Base-by-base conservation (phyloP, 2,113 vertebrate species). In the Poeciliopsis occidentalis region DNA sequence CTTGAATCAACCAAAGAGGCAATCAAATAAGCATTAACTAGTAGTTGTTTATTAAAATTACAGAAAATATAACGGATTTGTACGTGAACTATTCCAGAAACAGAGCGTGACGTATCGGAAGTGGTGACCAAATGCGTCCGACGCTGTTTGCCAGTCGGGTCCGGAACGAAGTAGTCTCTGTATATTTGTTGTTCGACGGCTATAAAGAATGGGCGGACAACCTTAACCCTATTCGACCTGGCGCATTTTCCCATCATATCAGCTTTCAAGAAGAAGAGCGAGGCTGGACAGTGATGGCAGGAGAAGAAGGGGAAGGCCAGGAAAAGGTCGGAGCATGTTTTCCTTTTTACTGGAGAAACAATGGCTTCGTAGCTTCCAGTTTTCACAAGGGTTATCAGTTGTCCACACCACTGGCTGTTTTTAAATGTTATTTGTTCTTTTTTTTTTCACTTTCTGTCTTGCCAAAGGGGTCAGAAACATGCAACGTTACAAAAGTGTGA, bases 281-380 rank as follows among this genome's bases (percentile, higher is more conserved):
- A 47, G 5, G 4, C 44, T 47, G 0, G 0, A 1, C 24, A 4
- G 15, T 1, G 1, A 92, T 93, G 92, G 13, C 76, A 0, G 79
- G 17, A 27, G 85, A 86, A 63, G 82, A 81, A 2, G 66, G 80
- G 54, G 63, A 67, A 7, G 63, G 0, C 22, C 29, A 41, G 17
- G 47, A 54, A 13, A 88, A 91, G 80, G 92, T 90, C 0, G 64
- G 73, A 66, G 73, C 1, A 2, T 8, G 24, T 24, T 22, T 57
- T 57, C 24, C 7, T 57, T 10, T 57, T 57, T 17, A 7, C 44
- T 47, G 51, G 51, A n/a, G 24, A 57, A 57, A 17, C 5, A 47
- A 47, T 19, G 4, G 17, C 4, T 47, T 47, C 4, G 44, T 19
- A 17, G 22, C 22, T 57, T 57, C 8, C 17, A 57, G 5, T 57